A percentile compares a stretch with the other conserved stretches of the same genome.
Evolutionary conservation across 2,797 vertebrate species (phyloP).

Genomic region (Fistularia commersonii): DNA sequence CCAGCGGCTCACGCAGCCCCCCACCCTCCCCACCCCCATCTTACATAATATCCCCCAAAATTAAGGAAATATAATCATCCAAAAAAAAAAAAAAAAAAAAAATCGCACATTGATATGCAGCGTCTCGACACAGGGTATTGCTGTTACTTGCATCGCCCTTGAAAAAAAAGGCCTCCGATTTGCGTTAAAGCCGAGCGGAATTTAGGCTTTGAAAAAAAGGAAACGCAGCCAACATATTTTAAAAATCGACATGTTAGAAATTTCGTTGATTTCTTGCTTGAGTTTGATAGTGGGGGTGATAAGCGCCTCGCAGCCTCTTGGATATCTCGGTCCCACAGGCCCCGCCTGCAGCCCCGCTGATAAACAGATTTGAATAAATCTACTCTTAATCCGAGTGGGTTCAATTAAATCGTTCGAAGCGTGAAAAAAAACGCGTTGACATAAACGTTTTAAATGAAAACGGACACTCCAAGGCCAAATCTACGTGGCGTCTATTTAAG

Average conservation of each 20-base stretch:
- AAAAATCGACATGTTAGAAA: too few relatives aligned
- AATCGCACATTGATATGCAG: background rate
- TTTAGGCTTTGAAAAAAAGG: too few relatives aligned
- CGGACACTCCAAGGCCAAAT: too few relatives aligned
- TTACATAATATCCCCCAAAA: conserved; percentile 33
- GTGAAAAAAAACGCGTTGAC: background rate
- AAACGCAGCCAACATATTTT: too few relatives aligned
- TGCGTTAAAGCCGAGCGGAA: too few relatives aligned
- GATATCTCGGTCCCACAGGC: conserved; percentile 46
- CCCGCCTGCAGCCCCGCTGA: conserved; percentile 52
- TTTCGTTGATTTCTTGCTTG: background rate
- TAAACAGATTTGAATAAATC: conserved; percentile 68
- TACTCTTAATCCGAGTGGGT: conserved; percentile 9
- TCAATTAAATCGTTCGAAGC: conserved; percentile 3
- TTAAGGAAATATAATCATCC: background rate
- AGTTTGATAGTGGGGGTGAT: conserved; percentile 41
- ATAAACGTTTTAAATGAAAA: too few relatives aligned
- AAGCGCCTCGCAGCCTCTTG: conserved; percentile 32
- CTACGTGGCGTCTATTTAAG: too few relatives aligned
- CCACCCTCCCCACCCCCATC: too few relatives aligned
- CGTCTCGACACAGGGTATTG: too few relatives aligned
- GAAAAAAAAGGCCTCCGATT: too few relatives aligned
- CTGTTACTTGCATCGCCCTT: too few relatives aligned
- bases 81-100: background rate
- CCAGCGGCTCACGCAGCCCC: conserved; percentile 10